phyloP scores from a whole-genome alignment of 1,140 invertebrate species.

The Theocolax elegans region DNA sequence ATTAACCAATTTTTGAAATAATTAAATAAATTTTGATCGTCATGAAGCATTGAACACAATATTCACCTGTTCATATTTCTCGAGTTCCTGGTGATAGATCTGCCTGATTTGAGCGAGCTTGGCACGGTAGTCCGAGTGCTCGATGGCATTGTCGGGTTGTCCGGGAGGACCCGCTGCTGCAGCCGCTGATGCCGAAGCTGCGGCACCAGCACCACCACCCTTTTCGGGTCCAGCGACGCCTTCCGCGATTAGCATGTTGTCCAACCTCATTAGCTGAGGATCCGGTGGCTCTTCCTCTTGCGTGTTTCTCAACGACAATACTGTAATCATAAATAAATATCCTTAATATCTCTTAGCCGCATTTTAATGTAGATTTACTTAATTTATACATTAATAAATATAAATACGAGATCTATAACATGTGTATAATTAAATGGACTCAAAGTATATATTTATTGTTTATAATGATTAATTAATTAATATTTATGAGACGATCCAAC shows the following conservation, averaged over 20 bases:
- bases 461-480: no score
- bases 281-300: slow-evolving; percentile 99
- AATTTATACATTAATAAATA: no score
- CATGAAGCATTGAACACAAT: no score
- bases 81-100: slow-evolving; percentile 98
- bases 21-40: no score
- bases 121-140: slow-evolving; percentile 98
- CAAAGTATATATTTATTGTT: no score
- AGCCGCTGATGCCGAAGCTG: slow-evolving; percentile 90
- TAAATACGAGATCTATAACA: no score
- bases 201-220: slow-evolving; percentile 90
- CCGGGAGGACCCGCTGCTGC: slow-evolving; percentile 78
- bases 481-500: no score
- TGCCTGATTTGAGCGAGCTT: slow-evolving; percentile 99
- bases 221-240: slow-evolving; percentile 98
- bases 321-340: slow-evolving; percentile 70
- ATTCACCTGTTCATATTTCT: slow-evolving; percentile 95
- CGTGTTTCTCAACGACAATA: slow-evolving; percentile 93
- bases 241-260: slow-evolving; percentile 99
- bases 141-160: slow-evolving; percentile 93
- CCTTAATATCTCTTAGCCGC: no score
- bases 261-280: slow-evolving; percentile 97
- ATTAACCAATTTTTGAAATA: no score
- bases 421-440: no score
- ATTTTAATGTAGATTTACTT: no score